These are phyloP conservation scores for Cyphomyrmex costatus DNA, from an alignment of 1,140 invertebrate genomes.

Conservation along the genomic window DNA sequence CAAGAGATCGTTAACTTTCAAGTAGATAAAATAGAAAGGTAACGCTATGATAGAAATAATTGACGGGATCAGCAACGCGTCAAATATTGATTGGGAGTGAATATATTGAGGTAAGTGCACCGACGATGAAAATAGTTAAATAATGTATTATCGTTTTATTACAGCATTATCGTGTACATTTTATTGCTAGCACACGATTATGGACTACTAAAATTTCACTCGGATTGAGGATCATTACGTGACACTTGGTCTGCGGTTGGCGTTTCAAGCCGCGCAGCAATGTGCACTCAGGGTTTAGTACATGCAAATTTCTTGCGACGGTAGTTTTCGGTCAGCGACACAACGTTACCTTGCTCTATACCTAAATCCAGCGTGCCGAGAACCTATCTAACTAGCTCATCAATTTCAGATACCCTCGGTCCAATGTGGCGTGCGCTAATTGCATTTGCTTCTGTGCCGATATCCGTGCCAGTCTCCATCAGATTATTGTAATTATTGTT, in stretches of 20 bases:
- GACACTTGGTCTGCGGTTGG: neutral
- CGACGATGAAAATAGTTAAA: neutral
- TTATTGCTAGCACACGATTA: neutral
- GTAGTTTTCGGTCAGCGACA: constrained; percentile 44
- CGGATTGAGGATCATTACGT: neutral
- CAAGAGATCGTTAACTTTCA: constrained; percentile 38
- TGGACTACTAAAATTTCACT: neutral
- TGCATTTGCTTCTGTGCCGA: constrained; percentile 59
- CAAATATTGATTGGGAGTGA: neutral
- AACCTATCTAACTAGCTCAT: constrained; percentile 62
- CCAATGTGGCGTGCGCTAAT: constrained; percentile 62
- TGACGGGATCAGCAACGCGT: neutral
- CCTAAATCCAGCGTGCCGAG: constrained; percentile 54
- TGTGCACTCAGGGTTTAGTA: constrained; percentile 3
- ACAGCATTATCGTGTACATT: no score
- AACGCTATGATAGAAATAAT: constrained; percentile 24
- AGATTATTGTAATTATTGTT: constrained; percentile 65
- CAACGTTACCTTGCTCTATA: constrained; percentile 20
- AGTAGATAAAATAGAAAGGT: neutral
- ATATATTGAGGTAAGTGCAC: neutral
- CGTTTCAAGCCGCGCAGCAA: neutral
- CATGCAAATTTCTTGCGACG: constrained; percentile 44
- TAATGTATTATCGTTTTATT: neutral
- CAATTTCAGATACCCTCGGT: constrained; percentile 60
- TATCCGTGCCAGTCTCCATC: constrained; percentile 55